Percentiles rank a stretch among this genome's conserved stretches.
phyloP scores from a whole-genome alignment of 2,797 vertebrate genomes.

The Melanotaenia parkinsoni region DNA sequence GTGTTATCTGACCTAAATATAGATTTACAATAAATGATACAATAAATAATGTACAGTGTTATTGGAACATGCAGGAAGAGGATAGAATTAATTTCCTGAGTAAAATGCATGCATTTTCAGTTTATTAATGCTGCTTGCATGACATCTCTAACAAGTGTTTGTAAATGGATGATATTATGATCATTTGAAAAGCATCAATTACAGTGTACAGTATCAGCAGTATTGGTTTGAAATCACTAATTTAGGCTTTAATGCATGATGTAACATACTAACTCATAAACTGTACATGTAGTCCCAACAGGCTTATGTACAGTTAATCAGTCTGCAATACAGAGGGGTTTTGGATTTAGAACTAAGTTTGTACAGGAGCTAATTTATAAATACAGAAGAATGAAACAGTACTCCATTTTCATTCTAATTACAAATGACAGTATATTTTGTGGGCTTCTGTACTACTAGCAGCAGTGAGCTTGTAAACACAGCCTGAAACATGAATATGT shows the following conservation, averaged over 20 bases:
- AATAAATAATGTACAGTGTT: slow-evolving; percentile 44
- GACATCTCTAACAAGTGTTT: slow-evolving; percentile 38
- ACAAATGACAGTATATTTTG: slow-evolving; percentile 33
- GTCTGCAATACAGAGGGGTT: slow-evolving; percentile 59
- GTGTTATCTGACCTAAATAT: slow-evolving; percentile 50
- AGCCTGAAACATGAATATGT: not conserved
- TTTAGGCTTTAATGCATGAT: slow-evolving; percentile 35
- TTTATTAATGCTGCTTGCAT: slow-evolving; percentile 48
- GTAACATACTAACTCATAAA: slow-evolving; percentile 39
- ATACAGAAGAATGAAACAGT: slow-evolving; percentile 25
- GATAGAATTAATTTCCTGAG: slow-evolving; percentile 37
- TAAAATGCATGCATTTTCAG: slow-evolving; percentile 46
- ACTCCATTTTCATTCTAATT: slow-evolving; percentile 18
- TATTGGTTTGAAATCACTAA: slow-evolving; percentile 36
- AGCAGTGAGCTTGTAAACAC: not conserved
- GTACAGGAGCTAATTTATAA: slow-evolving; percentile 44
- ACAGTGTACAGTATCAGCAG: slow-evolving; percentile 33
- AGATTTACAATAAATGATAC: slow-evolving; percentile 50
- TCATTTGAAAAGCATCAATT: slow-evolving; percentile 24
- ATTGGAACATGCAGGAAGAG: slow-evolving; percentile 29
- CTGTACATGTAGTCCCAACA: slow-evolving; percentile 37
- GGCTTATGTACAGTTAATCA: slow-evolving; percentile 52
- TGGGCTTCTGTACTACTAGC: slow-evolving; percentile 12
- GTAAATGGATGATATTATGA: slow-evolving; percentile 32
- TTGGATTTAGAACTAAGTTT: slow-evolving; percentile 56